Percentiles rank a stretch among this genome's conserved stretches.
Evolutionary conservation across 2,113 vertebrate species (phyloP).

Genomic region (Neotoma lepida): DNA sequence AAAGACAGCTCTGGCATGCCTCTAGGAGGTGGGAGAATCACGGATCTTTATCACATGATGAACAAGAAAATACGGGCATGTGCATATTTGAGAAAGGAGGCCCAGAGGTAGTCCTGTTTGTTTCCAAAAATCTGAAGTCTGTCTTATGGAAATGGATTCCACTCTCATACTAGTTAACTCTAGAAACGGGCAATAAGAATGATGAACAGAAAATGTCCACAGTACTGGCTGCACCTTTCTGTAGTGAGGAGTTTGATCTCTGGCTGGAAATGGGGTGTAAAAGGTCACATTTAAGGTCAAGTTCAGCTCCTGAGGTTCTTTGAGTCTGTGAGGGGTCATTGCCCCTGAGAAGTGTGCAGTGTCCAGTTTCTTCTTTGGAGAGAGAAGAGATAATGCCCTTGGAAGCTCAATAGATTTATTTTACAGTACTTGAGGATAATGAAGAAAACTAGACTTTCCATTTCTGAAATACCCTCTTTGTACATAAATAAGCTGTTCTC

Average conservation of each 20-base stretch:
- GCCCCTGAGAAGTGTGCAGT: not conserved
- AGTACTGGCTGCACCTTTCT: not conserved
- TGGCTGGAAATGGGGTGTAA: not conserved
- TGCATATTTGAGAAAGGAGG: not conserved
- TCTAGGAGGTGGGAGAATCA: not conserved
- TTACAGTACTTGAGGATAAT: not conserved
- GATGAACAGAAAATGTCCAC: not conserved
- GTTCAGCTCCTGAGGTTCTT: not conserved
- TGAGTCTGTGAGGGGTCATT: not conserved
- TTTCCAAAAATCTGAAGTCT: not conserved
- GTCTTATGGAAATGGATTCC: not conserved
- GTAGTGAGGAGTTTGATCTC: not conserved
- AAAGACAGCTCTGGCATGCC: not conserved
- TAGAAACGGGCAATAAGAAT: not conserved
- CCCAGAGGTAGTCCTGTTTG: not conserved
- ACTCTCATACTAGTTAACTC: not conserved
- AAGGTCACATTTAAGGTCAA: not conserved
- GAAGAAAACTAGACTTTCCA: constrained; percentile 16
- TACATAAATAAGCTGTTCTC: not conserved
- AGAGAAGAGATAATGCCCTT: not conserved
- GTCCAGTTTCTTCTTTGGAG: not conserved
- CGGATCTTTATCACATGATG: not conserved
- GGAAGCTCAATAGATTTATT: not conserved
- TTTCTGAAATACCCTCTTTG: not conserved
- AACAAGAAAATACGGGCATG: not conserved